Evolutionary conservation across 2,888 invertebrate genomes (phyloP).

Genomic region (Eumacrocentrus americanus): DNA sequence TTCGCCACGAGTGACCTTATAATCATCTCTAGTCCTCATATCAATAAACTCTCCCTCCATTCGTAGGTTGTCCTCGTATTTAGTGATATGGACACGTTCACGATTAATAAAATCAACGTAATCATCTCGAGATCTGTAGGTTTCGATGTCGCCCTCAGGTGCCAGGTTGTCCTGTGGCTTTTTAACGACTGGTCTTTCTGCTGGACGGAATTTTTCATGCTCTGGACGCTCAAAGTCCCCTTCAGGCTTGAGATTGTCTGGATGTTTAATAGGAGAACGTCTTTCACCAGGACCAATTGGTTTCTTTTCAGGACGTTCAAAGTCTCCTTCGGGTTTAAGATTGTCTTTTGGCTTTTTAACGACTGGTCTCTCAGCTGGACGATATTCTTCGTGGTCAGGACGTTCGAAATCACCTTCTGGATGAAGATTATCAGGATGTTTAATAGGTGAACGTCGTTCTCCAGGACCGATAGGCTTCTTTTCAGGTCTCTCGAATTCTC

Average conservation of each 20-base stretch:
- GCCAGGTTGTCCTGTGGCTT: conserved; percentile 68
- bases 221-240: conserved; percentile 59
- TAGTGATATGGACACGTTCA: conserved; percentile 61
- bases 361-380: conserved; percentile 56
- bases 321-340: conserved; percentile 60
- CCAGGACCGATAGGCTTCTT: conserved; percentile 65
- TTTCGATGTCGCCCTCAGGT: conserved; percentile 55
- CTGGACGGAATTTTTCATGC: conserved; percentile 60
- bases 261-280: conserved; percentile 48
- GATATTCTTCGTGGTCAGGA: conserved; percentile 58
- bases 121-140: conserved; percentile 34
- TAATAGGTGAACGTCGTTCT: conserved; percentile 63
- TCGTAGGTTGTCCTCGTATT: conserved; percentile 64
- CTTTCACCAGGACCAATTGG: conserved; percentile 44
- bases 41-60: conserved; percentile 69
- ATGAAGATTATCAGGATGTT: conserved; percentile 53
- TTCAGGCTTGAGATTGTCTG: conserved; percentile 61
- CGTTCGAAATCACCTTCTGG: conserved; percentile 60
- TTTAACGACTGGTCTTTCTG: conserved; percentile 60
- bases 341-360: conserved; percentile 52
- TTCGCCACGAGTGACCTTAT: conserved; percentile 63
- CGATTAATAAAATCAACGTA: conserved; percentile 63
- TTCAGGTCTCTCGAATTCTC: conserved; percentile 64
- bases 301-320: conserved; percentile 45
- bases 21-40: conserved; percentile 65